Evolutionary conservation across 2,888 invertebrate species (phyloP).

Genomic region (Agrotis exclamationis): DNA sequence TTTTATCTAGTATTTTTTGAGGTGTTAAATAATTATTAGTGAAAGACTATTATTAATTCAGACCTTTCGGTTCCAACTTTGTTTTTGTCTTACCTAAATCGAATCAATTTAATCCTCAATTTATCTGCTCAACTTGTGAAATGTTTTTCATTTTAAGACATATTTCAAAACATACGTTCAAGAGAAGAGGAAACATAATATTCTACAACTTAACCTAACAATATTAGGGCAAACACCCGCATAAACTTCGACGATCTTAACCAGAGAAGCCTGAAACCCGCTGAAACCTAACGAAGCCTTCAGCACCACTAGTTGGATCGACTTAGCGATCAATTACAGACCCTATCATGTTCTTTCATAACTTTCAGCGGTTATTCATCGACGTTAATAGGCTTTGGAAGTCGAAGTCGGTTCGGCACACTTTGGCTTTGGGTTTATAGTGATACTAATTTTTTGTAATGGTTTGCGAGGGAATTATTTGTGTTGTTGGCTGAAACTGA

Average conservation of each 20-base stretch:
- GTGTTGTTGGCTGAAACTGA: not conserved
- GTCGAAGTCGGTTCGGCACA: constrained; percentile 17
- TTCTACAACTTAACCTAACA: not conserved
- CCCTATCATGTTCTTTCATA: constrained; percentile 53
- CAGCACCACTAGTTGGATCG: constrained; percentile 31
- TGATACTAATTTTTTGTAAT: constrained; percentile 30
- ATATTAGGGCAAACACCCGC: constrained; percentile 5
- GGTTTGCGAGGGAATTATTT: not conserved
- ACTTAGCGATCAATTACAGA: constrained; percentile 53
- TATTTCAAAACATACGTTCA: not conserved
- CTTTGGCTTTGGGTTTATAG: constrained; percentile 31
- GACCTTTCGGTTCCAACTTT: not conserved
- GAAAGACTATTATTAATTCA: not conserved
- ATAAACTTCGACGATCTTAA: constrained; percentile 8
- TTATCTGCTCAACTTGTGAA: not conserved
- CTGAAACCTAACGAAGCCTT: constrained; percentile 27
- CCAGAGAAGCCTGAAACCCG: not conserved
- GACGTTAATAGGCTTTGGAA: constrained; percentile 36
- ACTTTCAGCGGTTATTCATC: constrained; percentile 45
- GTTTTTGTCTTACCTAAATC: not conserved
- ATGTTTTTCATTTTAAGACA: not conserved
- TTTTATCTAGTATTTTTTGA: constrained; percentile 1
- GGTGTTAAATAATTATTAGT: constrained; percentile 11
- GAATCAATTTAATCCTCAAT: not conserved
- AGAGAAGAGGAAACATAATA: not conserved